phyloP scores from a whole-genome alignment of 2,888 invertebrate species.

The Eupithecia insigniata region DNA sequence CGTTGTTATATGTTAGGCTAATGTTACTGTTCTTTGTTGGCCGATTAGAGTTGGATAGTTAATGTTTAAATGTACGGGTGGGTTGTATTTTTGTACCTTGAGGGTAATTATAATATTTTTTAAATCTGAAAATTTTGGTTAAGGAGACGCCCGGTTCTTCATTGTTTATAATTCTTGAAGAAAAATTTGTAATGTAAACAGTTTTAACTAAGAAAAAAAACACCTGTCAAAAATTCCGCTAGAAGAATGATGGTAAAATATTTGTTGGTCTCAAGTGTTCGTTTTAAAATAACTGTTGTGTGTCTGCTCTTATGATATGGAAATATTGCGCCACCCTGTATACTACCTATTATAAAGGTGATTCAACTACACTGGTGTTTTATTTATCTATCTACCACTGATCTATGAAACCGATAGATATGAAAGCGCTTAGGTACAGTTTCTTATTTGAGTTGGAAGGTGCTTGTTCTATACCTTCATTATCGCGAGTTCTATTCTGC shows the following conservation, averaged over 20 bases:
- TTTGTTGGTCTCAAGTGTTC: neutral
- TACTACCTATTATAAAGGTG: constrained; percentile 44
- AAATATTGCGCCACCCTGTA: neutral
- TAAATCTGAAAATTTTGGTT: neutral
- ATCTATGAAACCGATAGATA: constrained; percentile 1
- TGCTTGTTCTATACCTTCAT: neutral
- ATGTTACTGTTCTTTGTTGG: constrained; percentile 67
- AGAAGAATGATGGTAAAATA: neutral
- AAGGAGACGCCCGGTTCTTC: too few relatives aligned
- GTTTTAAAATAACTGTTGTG: neutral
- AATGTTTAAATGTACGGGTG: constrained; percentile 44
- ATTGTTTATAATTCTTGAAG: too few relatives aligned
- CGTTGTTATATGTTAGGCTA: constrained; percentile 51
- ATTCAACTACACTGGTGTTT: constrained; percentile 32
- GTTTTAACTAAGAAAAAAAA: too few relatives aligned
- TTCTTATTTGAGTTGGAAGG: neutral
- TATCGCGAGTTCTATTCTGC: too few relatives aligned
- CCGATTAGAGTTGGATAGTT: constrained; percentile 54
- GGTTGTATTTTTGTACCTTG: neutral
- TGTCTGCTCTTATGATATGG: neutral
- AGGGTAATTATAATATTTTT: neutral
- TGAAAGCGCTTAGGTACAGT: neutral
- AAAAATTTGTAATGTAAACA: neutral
- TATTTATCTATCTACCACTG: constrained; percentile 6
- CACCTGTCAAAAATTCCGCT: too few relatives aligned